A percentile compares a stretch with the other conserved stretches of the same genome.
phyloP scores from a whole-genome alignment of 2,113 vertebrate species.

The Columbina picui region DNA sequence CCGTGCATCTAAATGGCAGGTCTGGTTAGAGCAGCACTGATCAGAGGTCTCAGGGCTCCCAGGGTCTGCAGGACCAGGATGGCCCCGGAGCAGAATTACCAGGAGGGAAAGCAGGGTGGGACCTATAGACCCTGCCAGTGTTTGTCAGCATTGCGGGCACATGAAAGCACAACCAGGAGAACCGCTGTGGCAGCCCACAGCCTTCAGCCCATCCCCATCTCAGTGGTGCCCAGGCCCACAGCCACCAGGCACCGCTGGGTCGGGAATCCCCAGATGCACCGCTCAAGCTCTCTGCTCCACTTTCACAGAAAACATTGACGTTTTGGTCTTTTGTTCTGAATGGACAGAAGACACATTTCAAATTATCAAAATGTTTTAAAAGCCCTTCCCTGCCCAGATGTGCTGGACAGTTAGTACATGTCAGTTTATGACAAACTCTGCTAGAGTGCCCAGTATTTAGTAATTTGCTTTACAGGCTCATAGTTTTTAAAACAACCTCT shows the following conservation, averaged over 20 bases:
- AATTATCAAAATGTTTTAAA: not conserved
- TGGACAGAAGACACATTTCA: not conserved
- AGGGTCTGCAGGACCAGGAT: not conserved
- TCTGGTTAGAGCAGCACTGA: not conserved
- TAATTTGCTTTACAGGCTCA: not conserved
- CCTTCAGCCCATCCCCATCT: fast-evolving
- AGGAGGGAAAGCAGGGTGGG: not conserved
- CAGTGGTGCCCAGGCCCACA: not conserved
- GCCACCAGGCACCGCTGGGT: not conserved
- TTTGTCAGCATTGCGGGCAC: not conserved
- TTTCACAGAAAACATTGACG: not conserved
- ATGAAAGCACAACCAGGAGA: not conserved
- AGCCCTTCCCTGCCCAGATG: not conserved
- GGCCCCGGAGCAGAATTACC: not conserved
- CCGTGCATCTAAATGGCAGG: not conserved
- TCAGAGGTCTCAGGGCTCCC: not conserved
- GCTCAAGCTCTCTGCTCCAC: not conserved
- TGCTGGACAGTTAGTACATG: not conserved
- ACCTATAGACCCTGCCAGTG: not conserved
- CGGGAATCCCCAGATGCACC: not conserved
- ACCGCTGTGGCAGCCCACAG: not conserved
- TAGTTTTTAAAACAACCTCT: not conserved
- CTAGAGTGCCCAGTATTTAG: not conserved
- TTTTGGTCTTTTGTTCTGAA: not conserved
- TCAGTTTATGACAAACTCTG: not conserved